phyloP scores from a whole-genome alignment of 2,888 invertebrate genomes.

The Drosophila heteroneura region DNA sequence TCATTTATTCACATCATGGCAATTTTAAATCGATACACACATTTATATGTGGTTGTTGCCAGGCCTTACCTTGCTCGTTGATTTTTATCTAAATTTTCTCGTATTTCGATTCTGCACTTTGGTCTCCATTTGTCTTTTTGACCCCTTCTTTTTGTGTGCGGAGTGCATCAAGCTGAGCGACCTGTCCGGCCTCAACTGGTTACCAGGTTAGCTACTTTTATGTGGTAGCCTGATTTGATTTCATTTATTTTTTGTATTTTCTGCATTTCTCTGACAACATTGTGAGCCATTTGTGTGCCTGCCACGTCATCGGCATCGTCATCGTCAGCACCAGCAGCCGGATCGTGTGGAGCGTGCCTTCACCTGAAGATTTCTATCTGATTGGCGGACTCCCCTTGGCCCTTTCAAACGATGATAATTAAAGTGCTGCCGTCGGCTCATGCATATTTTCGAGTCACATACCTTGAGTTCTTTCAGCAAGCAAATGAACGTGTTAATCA shows the following conservation, averaged over 20 bases:
- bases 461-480: conserved; percentile 36
- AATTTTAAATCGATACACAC: neutral
- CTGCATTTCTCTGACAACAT: conserved; percentile 12
- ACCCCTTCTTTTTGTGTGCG: neutral
- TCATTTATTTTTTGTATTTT: conserved; percentile 15
- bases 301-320: conserved; percentile 61
- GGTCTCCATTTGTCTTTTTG: neutral
- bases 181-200: conserved; percentile 7
- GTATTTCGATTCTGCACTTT: neutral
- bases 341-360: conserved; percentile 39
- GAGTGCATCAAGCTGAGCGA: neutral
- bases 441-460: conserved; percentile 49
- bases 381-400: conserved; percentile 40
- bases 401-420: conserved; percentile 55
- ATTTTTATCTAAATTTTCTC: neutral
- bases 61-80: neutral
- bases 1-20: neutral
- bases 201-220: conserved; percentile 10
- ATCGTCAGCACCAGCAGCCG: conserved; percentile 1
- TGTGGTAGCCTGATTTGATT: conserved; percentile 9
- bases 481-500: conserved; percentile 74
- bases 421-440: conserved; percentile 35
- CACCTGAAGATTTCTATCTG: conserved; percentile 56
- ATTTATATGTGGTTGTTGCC: neutral
- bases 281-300: conserved; percentile 67